Base-by-base conservation (phyloP, 2,888 invertebrate genomes). In the Physocephala rufipes region DNA sequence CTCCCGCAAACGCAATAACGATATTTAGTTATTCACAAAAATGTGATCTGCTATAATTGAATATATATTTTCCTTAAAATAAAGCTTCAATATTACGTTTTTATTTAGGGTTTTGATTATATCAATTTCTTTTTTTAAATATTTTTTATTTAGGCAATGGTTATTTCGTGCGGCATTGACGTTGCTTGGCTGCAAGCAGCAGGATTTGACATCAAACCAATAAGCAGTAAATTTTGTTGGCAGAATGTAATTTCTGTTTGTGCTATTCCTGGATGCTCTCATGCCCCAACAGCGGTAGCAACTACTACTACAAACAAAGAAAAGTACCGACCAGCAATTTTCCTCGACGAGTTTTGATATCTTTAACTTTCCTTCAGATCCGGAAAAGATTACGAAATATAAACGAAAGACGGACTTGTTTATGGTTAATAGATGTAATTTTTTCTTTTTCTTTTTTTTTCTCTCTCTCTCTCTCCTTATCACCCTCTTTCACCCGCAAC, bases 161-260 rank as follows among this genome's bases (percentile, higher is more conserved):
- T 36, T 36, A 43, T 30, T 61, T 47, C 62, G 21, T 47, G 61
- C 36, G 5, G 36, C n/a, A n/a, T n/a, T n/a, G n/a, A n/a, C n/a
- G n/a, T 63, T 53, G 24, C 30, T 43, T 3, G 5, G 36, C n/a
- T 66, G 43, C 58, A 43, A 43, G 67, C 43, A 7, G 79, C 80
- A 83, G 84, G 79, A 81, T 83, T 83, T 84, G 84, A 84, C 84
- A 83, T 81, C 82, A 77, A 83, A 82, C 84, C 84, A 84, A 84
- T 84, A 84, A 84, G 84, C 84, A 84, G 84, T 84, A 84, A 84
- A 84, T 84, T 84, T 84, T 80, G 81, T 81, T 80, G 82, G 71
- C 72, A 71, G 45, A 78, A 81, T 82, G 80, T 81, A 36, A 9
- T 9, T 36, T 4, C 36, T 36, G 36, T 9, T 36, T 4, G 4